phyloP scores from a whole-genome alignment of 1,140 invertebrate species.

The Drosophila funebris region DNA sequence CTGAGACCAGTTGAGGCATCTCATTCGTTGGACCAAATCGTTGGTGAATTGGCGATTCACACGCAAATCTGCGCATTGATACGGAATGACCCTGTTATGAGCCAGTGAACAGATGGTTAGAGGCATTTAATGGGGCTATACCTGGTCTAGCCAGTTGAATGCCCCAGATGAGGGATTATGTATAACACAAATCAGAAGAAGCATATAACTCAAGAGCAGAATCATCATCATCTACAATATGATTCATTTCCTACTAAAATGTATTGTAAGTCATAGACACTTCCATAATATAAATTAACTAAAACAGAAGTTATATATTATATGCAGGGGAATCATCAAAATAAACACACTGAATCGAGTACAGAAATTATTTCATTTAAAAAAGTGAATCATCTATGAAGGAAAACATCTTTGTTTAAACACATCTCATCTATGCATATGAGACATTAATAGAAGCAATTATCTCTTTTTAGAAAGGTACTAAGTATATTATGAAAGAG shows the following conservation, averaged over 20 bases:
- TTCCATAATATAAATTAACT: too few relatives aligned
- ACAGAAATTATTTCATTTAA: background rate
- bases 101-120: constrained; percentile 4
- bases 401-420: background rate
- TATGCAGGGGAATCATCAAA: background rate
- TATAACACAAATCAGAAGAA: background rate
- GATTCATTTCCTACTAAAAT: too few relatives aligned
- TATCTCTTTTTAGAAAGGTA: too few relatives aligned
- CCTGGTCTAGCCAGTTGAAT: constrained; percentile 5
- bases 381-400: background rate
- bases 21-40: constrained; percentile 20
- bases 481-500: too few relatives aligned
- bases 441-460: too few relatives aligned
- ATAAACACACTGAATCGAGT: background rate
- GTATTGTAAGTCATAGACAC: too few relatives aligned
- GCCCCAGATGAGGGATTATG: background rate
- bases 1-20: background rate
- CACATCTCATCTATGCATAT: background rate
- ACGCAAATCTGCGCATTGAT: constrained; percentile 37
- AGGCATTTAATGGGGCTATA: background rate
- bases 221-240: too few relatives aligned
- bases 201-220: too few relatives aligned
- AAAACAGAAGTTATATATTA: background rate
- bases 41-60: constrained; percentile 15
- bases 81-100: constrained; percentile 32